Base-by-base conservation (phyloP, 2,888 invertebrate species). In the Chalcosyrphus nemorum region DNA sequence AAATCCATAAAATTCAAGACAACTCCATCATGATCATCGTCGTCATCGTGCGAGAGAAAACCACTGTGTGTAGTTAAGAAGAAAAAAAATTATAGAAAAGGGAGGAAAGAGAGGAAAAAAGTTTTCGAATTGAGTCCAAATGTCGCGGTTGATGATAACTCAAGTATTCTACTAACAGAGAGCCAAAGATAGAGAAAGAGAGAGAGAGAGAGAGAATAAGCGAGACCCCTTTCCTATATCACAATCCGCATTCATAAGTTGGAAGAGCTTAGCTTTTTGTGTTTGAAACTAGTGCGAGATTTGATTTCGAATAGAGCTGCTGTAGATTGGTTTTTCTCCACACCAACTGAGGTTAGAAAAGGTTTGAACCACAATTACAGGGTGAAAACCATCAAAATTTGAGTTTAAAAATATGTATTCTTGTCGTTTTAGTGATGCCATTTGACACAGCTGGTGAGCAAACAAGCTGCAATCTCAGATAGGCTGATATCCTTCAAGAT, bases 131-230 rank as follows among this genome's bases (percentile, higher is more conserved):
- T 68, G 78, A 74, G 78, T 78, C 82, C 82, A 82, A 82, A 82
- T 78, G 78, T 78, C 66, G 77, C 17, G 32, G 78, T 52, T 82
- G 78, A n/a, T n/a, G n/a, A 82, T 82, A 82, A 74, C 68, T 72
- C 68, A 63, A 82, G 71, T 61, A 59, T 65, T 7, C 24, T 71
- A 41, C 41, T 43, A 43, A 43, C 17, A 54, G 32, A 56, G 56
- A 15, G 35, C 19, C 6, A 5, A 7, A n/a, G 15, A 68, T 11
- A 45, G 17, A 38, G 43, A 41, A 27, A 61, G 66, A 66, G 38
- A 61, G 52, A 61, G 50, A 43, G 47, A 63, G 32, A 54, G 45
- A 54, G 21, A 45, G 54, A 24, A 70, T 54, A 56, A 17, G 54
- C 56, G 19, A 68, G 54, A 47, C 38, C 43, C 54, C 65, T 47